Base-by-base conservation (phyloP, 1,140 invertebrate genomes). In the Maconellicoccus hirsutus region DNA sequence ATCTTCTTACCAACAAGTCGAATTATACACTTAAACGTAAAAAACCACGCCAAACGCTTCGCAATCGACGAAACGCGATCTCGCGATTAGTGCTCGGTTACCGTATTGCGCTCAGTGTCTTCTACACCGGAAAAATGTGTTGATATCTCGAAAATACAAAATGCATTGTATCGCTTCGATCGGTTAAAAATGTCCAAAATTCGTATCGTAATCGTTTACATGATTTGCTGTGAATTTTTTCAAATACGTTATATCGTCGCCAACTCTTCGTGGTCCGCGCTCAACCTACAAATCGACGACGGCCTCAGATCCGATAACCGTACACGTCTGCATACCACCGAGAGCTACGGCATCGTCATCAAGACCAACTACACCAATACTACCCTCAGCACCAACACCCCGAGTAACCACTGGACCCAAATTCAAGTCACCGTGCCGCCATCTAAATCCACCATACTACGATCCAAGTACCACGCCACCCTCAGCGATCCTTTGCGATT, bases 341-440 rank as follows among this genome's bases (percentile, higher is more conserved):
- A 72, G 38, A 70, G 29, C 0, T 66, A 70, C 2, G 73, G 73
- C 59, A 71, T 71, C 26, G 66, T 72, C 19, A 73, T 72, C 19
- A 70, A 39, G 26, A 59, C 21, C 1, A 29, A 6, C 26, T 1
- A 27, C 61, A 25, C 6, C 6, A 26, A 3, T 8, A 16, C 22
- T 52, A 26, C 70, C n/a, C 16, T 1, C 26, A 0, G 22, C 1
- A 0, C 27, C 52, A 10, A 39, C 38, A 0, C 69, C 23, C 2
- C 39, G 19, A 59, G 59, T 12, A 59, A 70, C 22, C 29, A 63
- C 0, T 72, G 72, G 72, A 72, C 72, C 0, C 42, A 71, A 26
- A 72, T 72, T 61, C 29, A 70, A 8, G 70, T 72, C 39, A 72
- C 70, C 0, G 25, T 19, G 22, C 72, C 72, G 0, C 66, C 71